These are phyloP conservation scores for Gortyna flavago DNA, from an alignment of 2,888 invertebrate species.

Conservation along the genomic window DNA sequence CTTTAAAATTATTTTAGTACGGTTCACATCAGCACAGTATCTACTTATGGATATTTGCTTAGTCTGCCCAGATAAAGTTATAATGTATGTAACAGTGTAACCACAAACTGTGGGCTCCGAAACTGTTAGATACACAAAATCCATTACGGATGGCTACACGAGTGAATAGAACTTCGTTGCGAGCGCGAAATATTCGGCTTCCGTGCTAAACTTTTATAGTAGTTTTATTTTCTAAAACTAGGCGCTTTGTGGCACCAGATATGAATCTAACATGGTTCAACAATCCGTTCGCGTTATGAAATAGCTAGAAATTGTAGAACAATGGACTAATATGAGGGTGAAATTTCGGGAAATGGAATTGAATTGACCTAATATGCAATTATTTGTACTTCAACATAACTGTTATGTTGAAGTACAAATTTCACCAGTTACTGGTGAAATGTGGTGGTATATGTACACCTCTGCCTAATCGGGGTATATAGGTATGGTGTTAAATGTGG, in stretches of 20 bases:
- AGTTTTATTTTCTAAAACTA: constrained; percentile 21
- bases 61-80: constrained; percentile 9
- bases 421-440: too few species aligned
- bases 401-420: too few species aligned
- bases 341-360: background rate
- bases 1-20: background rate
- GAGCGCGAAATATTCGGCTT: constrained; percentile 26
- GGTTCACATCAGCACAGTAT: background rate
- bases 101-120: constrained; percentile 14
- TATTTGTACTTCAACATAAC: background rate
- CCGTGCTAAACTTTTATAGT: constrained; percentile 31
- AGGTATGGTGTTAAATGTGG: background rate
- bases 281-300: constrained; percentile 12
- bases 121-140: constrained; percentile 33
- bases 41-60: background rate
- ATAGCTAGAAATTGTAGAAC: background rate
- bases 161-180: constrained; percentile 30
- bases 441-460: background rate
- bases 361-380: background rate
- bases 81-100: constrained; percentile 5
- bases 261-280: constrained; percentile 29
- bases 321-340: background rate
- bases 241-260: constrained; percentile 20
- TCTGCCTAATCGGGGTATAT: background rate
- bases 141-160: constrained; percentile 19